Conservation (phyloP, 2,888 invertebrate genomes). For the Dione vanillae region DNA sequence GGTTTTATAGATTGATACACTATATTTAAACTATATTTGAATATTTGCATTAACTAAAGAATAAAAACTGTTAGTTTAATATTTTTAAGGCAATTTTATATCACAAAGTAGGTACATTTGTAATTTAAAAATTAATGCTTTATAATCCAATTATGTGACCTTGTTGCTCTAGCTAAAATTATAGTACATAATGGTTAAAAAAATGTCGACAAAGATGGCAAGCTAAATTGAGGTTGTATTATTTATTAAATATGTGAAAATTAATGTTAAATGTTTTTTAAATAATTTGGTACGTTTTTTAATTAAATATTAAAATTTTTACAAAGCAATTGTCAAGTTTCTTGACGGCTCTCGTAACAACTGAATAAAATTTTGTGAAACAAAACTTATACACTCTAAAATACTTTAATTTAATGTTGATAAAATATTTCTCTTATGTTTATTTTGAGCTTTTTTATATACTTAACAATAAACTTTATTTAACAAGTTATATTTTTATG, state of each 20-base stretch:
- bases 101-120: neutral
- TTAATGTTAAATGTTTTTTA: too few relatives aligned
- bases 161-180: neutral
- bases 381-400: neutral
- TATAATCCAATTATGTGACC: neutral
- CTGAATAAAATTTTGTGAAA: neutral
- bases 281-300: too few relatives aligned
- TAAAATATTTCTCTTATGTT: neutral
- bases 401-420: neutral
- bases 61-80: neutral
- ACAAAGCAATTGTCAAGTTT: too few relatives aligned
- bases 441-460: constrained; percentile 1
- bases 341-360: too few relatives aligned
- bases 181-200: too few relatives aligned
- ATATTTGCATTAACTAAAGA: neutral
- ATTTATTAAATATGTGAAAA: neutral
- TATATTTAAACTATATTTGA: neutral
- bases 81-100: neutral
- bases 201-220: neutral
- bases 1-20: constrained; percentile 56
- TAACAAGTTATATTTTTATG: neutral
- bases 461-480: neutral
- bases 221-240: neutral
- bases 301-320: too few relatives aligned
- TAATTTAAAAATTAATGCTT: neutral